A percentile compares a stretch with the other conserved stretches of the same genome.
Conservation (phyloP, 2,888 invertebrate genomes). For the Chalcosyrphus nemorum region DNA sequence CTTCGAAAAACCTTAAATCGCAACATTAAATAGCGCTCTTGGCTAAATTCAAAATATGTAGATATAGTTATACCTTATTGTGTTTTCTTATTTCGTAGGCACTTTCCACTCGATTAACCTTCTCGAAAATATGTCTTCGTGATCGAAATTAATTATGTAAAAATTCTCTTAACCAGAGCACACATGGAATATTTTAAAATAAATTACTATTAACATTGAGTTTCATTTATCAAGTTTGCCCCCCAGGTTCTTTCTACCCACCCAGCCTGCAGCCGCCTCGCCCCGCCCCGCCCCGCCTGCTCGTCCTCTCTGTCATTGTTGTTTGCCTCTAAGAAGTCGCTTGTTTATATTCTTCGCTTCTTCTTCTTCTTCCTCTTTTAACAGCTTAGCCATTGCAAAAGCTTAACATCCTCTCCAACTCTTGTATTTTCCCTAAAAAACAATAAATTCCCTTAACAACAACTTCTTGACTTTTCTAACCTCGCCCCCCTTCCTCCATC, state of each 20-base stretch:
- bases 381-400: constrained; percentile 16
- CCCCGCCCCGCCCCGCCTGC: background rate
- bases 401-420: background rate
- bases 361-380: background rate
- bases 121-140: constrained; percentile 51
- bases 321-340: constrained; percentile 46
- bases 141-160: constrained; percentile 57
- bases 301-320: constrained; percentile 9
- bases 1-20: no score
- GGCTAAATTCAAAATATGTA: no score
- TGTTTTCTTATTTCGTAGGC: constrained; percentile 2
- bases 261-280: background rate
- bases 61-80: background rate
- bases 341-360: constrained; percentile 43
- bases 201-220: constrained; percentile 56
- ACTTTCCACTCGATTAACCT: constrained; percentile 55
- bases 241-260: background rate
- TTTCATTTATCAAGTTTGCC: constrained; percentile 48
- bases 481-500: background rate
- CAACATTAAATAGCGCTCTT: background rate
- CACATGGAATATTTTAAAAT: constrained; percentile 62
- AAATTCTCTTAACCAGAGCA: constrained; percentile 40
- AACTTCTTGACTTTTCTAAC: constrained; percentile 56
- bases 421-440: background rate
- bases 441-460: constrained; percentile 57